These are phyloP conservation scores for Microtus pennsylvanicus DNA, from an alignment of 2,113 vertebrate species.

Conservation along the genomic window DNA sequence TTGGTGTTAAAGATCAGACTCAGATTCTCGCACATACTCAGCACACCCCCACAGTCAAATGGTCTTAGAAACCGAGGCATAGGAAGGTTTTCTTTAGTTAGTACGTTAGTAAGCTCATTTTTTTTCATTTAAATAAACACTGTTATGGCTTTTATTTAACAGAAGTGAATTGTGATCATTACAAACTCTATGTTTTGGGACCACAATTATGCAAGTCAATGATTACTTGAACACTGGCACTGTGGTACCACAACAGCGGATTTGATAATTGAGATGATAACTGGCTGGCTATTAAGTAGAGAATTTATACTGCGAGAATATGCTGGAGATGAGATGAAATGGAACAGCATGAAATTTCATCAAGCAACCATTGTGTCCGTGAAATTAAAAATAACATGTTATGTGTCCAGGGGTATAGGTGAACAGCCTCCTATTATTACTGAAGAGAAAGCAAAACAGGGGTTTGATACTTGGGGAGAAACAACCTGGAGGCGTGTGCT, in stretches of 20 bases:
- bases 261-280: neutral
- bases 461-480: neutral
- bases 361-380: neutral
- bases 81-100: neutral
- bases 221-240: neutral
- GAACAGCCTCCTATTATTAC: neutral
- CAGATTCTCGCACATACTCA: neutral
- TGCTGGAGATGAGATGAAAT: neutral
- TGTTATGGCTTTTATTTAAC: neutral
- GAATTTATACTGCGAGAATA: neutral
- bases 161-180: neutral
- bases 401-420: neutral
- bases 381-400: neutral
- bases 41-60: neutral
- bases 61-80: neutral
- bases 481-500: neutral
- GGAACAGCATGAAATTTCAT: neutral
- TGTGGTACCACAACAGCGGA: neutral
- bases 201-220: neutral
- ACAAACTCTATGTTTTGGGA: neutral
- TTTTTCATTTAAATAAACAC: neutral
- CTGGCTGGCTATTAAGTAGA: neutral
- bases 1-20: neutral
- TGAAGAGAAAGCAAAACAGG: slow-evolving; percentile 22
- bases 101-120: neutral